Percentiles rank a stretch among this genome's conserved stretches.
Conservation (phyloP, 2,797 vertebrate genomes). For the Poeciliopsis paucimaculata region DNA sequence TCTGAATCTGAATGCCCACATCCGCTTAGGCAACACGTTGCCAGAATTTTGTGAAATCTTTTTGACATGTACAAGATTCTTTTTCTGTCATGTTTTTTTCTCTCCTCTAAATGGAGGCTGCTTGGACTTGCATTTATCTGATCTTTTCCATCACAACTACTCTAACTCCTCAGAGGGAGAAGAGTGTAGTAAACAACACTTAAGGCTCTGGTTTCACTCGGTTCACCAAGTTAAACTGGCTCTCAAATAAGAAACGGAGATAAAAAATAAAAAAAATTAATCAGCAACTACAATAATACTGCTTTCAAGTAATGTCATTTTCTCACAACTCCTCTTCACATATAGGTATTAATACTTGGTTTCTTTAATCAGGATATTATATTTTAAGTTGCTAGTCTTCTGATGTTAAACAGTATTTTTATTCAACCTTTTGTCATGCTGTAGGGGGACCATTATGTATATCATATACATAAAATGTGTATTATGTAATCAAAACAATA, state of each 20-base stretch:
- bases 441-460: no score
- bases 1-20: conserved; percentile 49
- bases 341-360: conserved; percentile 20
- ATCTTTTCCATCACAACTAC: conserved; percentile 73
- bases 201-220: conserved; percentile 56
- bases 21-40: conserved; percentile 23
- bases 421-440: background rate
- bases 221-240: conserved; percentile 56
- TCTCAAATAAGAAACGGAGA: conserved; percentile 58
- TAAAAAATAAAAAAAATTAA: conserved; percentile 41
- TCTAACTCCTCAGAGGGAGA: conserved; percentile 58
- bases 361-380: conserved; percentile 11
- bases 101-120: conserved; percentile 29
- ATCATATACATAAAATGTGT: no score
- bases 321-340: conserved; percentile 6
- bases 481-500: no score
- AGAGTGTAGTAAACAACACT: conserved; percentile 77
- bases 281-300: conserved; percentile 61
- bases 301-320: conserved; percentile 51
- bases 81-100: conserved; percentile 28
- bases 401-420: background rate
- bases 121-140: conserved; percentile 56
- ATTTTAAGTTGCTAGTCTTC: background rate
- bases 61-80: conserved; percentile 24
- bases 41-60: conserved; percentile 21